Base-by-base conservation (phyloP, 2,113 vertebrate species). In the Periophthalmus modestus region DNA sequence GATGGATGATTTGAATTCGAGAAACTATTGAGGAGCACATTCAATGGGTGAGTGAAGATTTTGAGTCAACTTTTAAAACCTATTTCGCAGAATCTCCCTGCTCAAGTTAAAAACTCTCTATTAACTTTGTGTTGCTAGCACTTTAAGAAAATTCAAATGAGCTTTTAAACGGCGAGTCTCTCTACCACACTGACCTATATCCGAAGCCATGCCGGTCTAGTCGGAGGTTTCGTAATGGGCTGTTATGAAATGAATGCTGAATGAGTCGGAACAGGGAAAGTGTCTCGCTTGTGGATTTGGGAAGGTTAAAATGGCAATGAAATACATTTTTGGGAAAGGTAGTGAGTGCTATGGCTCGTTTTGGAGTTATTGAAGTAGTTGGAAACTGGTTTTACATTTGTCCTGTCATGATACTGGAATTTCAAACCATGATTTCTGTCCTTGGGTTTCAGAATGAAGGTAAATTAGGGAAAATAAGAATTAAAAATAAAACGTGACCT, bases 21-120 rank as follows among this genome's bases (percentile, higher is more conserved):
- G 63, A 80, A 72, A 71, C 66, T 77, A 81, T 59, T 0, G 74
- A 74, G 66, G 74, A 72, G 55, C 82, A 80, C 85, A 85, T 85
- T 85, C 79, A 75, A 92, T 91, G 91, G 91, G 91, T 91, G 87
- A 92, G 89, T 88, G 46, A 21, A 46, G 16, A 50, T 68, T 5
- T 68, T 5, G 3, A 24, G 12, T 24, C 15, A 5, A 18, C 24
- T 33, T 61, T 59, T 33, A 6, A 7, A 6, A 61, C 24, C 1
- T 19, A 2, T 10, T 34, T 71, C 9, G 21, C 36, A 43, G 3
- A 65, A 65, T 6, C 3, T 10, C 19, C 19, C 18, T 1, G 2
- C 3, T 36, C 9, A 5, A 7, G 33, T 16, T n/a, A 39, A n/a
- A 28, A 1, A 5, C n/a, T 39, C 5, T 43, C 34, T 43, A 9